Conservation (phyloP, 1,140 invertebrate genomes). For the Euura saliciscinereae region DNA sequence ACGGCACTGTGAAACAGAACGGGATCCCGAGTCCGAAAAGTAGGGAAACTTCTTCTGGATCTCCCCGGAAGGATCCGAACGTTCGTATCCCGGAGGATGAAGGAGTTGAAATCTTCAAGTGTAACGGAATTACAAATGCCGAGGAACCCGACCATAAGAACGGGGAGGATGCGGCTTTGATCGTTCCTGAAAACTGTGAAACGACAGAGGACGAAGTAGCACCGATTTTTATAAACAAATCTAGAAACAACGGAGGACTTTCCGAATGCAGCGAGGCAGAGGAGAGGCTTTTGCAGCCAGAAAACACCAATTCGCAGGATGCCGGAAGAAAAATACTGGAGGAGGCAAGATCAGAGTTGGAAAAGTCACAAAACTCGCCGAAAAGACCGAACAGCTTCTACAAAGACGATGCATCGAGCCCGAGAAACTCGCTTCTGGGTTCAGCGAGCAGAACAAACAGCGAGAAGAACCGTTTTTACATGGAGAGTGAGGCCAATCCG, state of each 20-base stretch:
- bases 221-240: too few relatives aligned
- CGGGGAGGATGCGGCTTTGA: conserved; percentile 15
- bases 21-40: not conserved
- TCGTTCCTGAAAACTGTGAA: not conserved
- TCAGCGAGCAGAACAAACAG: conserved; percentile 33
- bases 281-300: not conserved
- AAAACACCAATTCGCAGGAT: conserved; percentile 23
- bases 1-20: not conserved
- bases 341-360: conserved; percentile 38
- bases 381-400: conserved; percentile 41
- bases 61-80: not conserved
- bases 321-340: conserved; percentile 35
- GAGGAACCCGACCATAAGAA: conserved; percentile 15
- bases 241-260: too few relatives aligned
- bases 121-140: not conserved
- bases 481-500: conserved; percentile 20
- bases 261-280: not conserved
- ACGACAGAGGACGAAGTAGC: not conserved
- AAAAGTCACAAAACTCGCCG: conserved; percentile 25
- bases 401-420: conserved; percentile 24
- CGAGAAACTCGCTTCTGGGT: conserved; percentile 31
- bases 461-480: conserved; percentile 22
- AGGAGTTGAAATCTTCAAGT: not conserved
- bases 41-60: not conserved
- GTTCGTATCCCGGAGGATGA: not conserved